Base-by-base conservation (phyloP, 2,113 vertebrate genomes). In the Thinocorus orbignyianus region DNA sequence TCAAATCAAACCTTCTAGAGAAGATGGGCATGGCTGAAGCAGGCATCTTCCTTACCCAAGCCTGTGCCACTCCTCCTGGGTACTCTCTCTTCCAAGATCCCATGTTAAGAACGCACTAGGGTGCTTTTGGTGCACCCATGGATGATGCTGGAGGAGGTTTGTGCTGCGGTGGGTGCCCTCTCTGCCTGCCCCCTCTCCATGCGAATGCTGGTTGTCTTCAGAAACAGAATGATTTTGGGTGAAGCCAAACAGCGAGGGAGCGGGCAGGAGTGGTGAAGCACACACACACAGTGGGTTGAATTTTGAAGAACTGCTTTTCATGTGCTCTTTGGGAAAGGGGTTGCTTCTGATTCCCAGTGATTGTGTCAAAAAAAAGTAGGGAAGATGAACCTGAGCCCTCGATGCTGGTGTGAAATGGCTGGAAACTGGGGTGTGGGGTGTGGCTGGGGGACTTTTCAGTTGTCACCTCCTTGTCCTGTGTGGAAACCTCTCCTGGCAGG, bases 221-320 rank as follows among this genome's bases (percentile, higher is more conserved):
- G 25, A 20, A 28, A 17, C 5, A 6, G 57, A 49, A 20, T 4
- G 11, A 8, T 41, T 57, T 37, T 10, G 30, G 48, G 19, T 54
- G 35, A 54, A 42, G 25, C 30, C 1, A 1, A 10, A 3, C 1
- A 1, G 46, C 2, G 3, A 30, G 44, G 28, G 28, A 51, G 18
- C 2, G 23, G 26, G 4, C 26, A 26, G 48, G n/a, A 77, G 42
- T 8, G 2, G 26, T 5, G 14, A 35, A 57, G 58, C 28, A 7
- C 4, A 2, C 28, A 7, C 4, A 2, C 13, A 1, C 5, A 23
- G 1, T 51, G 25, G 5, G 2, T 1, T 62, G 35, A 23, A 39
- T 51, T 79, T 6, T n/a, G 71, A 61, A 55, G 81, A 61, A 11
- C 26, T 17, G 7, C 35, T 71, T 61, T 44, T 31, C 11, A 2